Evolutionary conservation across 2,113 vertebrate genomes (phyloP).

Genomic region (Eulemur macaco): DNA sequence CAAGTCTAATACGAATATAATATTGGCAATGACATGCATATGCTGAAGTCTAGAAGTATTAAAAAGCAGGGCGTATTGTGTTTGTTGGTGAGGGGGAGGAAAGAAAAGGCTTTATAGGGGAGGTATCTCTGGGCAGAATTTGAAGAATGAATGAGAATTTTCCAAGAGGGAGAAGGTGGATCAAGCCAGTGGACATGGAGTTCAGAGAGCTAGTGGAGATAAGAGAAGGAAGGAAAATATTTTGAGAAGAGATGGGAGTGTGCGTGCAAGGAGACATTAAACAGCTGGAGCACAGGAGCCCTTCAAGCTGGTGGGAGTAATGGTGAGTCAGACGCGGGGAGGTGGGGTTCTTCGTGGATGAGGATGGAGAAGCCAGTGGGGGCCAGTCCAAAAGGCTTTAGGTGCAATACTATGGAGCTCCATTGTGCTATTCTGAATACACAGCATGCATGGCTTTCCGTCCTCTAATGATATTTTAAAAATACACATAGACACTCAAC

Average conservation of each 20-base stretch:
- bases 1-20: rapidly evolving
- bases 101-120: neutral
- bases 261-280: neutral
- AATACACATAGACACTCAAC: neutral
- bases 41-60: neutral
- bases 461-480: neutral
- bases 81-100: neutral
- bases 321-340: neutral
- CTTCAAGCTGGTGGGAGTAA: neutral
- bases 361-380: neutral
- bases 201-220: too few relatives aligned
- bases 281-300: neutral
- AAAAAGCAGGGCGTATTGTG: neutral
- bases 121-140: neutral
- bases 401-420: neutral
- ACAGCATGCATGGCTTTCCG: neutral
- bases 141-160: neutral
- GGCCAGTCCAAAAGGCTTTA: neutral
- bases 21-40: neutral
- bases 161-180: neutral
- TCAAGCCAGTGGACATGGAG: neutral
- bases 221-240: neutral
- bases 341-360: rapidly evolving
- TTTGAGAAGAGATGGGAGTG: neutral
- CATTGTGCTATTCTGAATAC: neutral